These are phyloP conservation scores for Aethina tumida DNA, from an alignment of 1,140 invertebrate species.

Conservation along the genomic window DNA sequence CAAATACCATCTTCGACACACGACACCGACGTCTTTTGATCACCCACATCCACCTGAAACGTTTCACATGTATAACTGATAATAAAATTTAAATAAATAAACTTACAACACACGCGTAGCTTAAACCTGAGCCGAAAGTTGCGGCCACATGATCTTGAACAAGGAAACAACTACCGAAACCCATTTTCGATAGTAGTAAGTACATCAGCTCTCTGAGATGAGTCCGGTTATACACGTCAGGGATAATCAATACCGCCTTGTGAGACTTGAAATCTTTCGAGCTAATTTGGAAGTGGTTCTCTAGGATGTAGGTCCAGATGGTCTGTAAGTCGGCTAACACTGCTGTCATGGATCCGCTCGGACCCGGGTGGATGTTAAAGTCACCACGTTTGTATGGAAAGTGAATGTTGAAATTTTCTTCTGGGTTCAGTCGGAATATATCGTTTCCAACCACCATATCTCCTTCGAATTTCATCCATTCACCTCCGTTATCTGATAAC, in stretches of 20 bases:
- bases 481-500: slow-evolving; percentile 40
- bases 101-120: slow-evolving; percentile 87
- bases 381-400: slow-evolving; percentile 83
- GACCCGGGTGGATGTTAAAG: slow-evolving; percentile 71
- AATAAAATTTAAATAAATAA: too few relatives aligned
- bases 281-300: slow-evolving; percentile 65
- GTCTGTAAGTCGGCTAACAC: slow-evolving; percentile 75
- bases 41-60: slow-evolving; percentile 93
- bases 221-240: slow-evolving; percentile 82
- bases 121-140: slow-evolving; percentile 86
- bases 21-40: slow-evolving; percentile 90
- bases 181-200: slow-evolving; percentile 69
- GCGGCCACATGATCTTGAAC: slow-evolving; percentile 80
- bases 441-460: slow-evolving; percentile 58
- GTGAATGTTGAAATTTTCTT: slow-evolving; percentile 70
- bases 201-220: slow-evolving; percentile 80
- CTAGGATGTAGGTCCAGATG: slow-evolving; percentile 78
- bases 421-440: slow-evolving; percentile 62
- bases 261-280: slow-evolving; percentile 70
- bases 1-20: slow-evolving; percentile 96
- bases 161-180: slow-evolving; percentile 85
- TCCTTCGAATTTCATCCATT: slow-evolving; percentile 51
- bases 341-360: slow-evolving; percentile 75
- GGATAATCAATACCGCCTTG: slow-evolving; percentile 78
- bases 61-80: too few relatives aligned